A percentile compares a stretch with the other conserved stretches of the same genome.
Evolutionary conservation across 2,797 vertebrate species (phyloP).

Genomic region (Hafferia zeledoni): DNA sequence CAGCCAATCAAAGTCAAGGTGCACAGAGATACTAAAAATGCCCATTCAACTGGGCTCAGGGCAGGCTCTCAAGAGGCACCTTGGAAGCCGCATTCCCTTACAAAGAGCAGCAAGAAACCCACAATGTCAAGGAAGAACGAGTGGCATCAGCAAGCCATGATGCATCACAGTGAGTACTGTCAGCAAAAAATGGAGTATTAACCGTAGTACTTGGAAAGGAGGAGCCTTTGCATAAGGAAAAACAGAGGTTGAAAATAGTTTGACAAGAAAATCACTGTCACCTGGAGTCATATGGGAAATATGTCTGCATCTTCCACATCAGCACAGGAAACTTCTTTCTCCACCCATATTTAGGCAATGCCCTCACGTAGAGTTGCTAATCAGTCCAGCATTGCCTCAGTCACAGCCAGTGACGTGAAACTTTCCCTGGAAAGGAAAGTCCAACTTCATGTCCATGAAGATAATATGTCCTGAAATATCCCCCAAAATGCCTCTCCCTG

Average conservation of each 20-base stretch:
- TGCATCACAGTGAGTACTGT: not conserved
- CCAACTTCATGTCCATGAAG: not conserved
- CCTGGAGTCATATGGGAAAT: not conserved
- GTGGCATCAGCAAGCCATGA: rapidly evolving
- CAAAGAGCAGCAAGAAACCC: not conserved
- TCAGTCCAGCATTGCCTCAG: not conserved
- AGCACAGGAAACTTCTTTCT: not conserved
- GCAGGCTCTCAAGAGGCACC: not conserved
- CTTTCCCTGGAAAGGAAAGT: not conserved
- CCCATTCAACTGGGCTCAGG: rapidly evolving
- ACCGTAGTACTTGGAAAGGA: not conserved
- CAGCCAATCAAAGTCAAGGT: not conserved
- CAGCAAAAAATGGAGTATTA: not conserved
- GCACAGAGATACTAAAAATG: not conserved
- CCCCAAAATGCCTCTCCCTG: not conserved
- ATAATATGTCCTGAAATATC: not conserved
- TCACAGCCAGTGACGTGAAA: not conserved
- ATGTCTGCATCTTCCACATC: not conserved
- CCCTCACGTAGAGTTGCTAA: not conserved
- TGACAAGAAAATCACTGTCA: not conserved
- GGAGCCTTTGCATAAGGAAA: not conserved
- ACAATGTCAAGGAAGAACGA: not conserved
- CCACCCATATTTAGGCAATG: not conserved
- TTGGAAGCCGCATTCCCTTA: not conserved
- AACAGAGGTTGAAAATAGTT: not conserved